Conservation (phyloP, 23 tunicate genomes). For the Halocynthia aurantium region DNA sequence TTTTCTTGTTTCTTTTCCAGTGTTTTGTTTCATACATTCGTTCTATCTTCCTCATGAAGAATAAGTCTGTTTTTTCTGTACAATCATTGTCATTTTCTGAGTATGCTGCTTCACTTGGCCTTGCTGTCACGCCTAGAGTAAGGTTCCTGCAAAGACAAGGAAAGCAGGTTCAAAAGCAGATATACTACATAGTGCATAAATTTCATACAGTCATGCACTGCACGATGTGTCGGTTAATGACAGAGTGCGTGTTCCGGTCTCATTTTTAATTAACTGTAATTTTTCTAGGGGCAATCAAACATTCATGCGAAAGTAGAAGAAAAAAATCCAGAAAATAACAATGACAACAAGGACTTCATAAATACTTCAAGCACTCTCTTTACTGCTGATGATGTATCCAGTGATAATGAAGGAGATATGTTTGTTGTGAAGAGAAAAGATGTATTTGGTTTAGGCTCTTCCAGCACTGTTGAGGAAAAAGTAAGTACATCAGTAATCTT, state of each 20-base stretch:
- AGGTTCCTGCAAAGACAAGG: slow-evolving; percentile 36
- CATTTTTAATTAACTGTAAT: no score
- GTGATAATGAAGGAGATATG: slow-evolving; percentile 26
- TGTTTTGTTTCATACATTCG: slow-evolving; percentile 60
- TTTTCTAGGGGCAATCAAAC: no score
- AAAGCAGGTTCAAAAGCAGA: neutral
- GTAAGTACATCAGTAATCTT: no score
- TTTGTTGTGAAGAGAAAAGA: slow-evolving; percentile 30
- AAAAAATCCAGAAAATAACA: neutral
- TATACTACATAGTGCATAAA: neutral
- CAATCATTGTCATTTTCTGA: slow-evolving; percentile 42
- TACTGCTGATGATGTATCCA: neutral
- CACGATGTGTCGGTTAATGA: no score
- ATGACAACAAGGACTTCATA: neutral
- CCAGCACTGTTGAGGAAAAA: no score
- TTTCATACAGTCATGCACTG: neutral
- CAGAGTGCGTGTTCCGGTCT: no score
- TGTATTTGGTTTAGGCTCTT: neutral
- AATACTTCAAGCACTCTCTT: neutral
- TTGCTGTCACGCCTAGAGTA: slow-evolving; percentile 60
- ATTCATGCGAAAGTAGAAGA: neutral
- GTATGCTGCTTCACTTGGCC: slow-evolving; percentile 65
- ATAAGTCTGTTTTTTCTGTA: slow-evolving; percentile 56
- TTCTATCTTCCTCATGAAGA: slow-evolving; percentile 65
- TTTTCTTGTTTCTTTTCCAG: neutral